Evolutionary conservation across 2,888 invertebrate genomes (phyloP).

Genomic region (Beris morrisii): DNA sequence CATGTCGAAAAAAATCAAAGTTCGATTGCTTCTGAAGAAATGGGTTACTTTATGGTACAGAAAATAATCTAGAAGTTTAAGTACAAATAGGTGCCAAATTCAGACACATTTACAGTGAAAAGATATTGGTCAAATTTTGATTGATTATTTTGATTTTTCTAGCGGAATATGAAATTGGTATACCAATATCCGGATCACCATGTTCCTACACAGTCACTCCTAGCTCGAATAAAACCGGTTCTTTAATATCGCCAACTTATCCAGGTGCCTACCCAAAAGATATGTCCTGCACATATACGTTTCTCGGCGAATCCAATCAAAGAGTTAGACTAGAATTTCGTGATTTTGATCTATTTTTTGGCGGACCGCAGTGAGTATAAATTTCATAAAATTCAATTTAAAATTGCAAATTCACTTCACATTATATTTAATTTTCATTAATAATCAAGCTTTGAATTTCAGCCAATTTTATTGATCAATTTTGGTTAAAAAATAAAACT

Average conservation of each 20-base stretch:
- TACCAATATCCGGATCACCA: slow-evolving; percentile 79
- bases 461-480: not conserved
- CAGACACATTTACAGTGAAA: too few relatives aligned
- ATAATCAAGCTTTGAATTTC: not conserved
- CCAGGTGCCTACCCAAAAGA: slow-evolving; percentile 99
- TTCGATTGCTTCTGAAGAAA: too few relatives aligned
- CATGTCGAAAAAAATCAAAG: too few relatives aligned
- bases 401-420: not conserved
- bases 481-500: not conserved
- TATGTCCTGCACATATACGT: slow-evolving; percentile 88
- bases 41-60: too few relatives aligned
- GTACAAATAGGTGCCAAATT: too few relatives aligned
- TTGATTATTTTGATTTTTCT: slow-evolving; percentile 43
- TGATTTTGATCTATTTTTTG: slow-evolving; percentile 98
- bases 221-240: slow-evolving; percentile 71
- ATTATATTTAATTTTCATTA: not conserved
- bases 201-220: slow-evolving; percentile 83
- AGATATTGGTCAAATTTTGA: not conserved
- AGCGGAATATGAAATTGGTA: slow-evolving; percentile 93
- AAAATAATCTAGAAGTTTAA: too few relatives aligned
- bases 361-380: slow-evolving; percentile 91
- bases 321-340: slow-evolving; percentile 93
- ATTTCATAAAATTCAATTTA: slow-evolving; percentile 7
- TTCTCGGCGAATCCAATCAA: slow-evolving; percentile 87
- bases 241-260: slow-evolving; percentile 95